These are phyloP conservation scores for Dasyurus viverrinus DNA, from an alignment of 2,113 vertebrate species.

Conservation along the genomic window DNA sequence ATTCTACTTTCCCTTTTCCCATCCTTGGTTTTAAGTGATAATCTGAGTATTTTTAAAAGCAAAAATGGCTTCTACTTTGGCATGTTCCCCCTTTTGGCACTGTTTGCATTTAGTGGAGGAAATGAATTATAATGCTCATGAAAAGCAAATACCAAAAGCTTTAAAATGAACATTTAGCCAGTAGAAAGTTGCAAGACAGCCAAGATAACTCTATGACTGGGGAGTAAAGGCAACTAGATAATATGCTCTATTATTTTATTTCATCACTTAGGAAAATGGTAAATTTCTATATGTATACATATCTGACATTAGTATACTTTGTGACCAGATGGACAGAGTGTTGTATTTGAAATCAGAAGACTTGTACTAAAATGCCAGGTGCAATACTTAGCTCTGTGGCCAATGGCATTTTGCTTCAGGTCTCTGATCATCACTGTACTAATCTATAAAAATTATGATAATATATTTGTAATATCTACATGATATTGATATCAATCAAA, in stretches of 20 bases:
- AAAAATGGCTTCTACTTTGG: not conserved
- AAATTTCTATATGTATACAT: not conserved
- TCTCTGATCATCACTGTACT: not conserved
- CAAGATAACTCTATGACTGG: not conserved
- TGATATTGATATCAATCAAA: not conserved
- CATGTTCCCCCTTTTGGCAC: not conserved
- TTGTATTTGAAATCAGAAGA: not conserved
- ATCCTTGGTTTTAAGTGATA: not conserved
- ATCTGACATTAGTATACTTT: not conserved
- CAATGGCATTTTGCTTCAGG: not conserved
- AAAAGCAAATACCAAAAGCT: not conserved
- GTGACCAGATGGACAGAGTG: not conserved
- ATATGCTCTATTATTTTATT: not conserved
- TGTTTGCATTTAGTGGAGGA: not conserved
- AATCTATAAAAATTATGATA: not conserved
- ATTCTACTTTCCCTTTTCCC: not conserved
- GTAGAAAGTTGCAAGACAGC: not conserved
- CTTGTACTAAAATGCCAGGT: not conserved
- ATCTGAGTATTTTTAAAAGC: not conserved
- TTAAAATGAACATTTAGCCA: not conserved
- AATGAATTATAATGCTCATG: not conserved
- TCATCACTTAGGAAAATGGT: not conserved
- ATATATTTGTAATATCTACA: not conserved
- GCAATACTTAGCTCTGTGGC: not conserved
- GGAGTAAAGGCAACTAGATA: not conserved